Evolutionary conservation across 2,113 vertebrate species (phyloP).

Genomic region (Eubucco bourcierii): DNA sequence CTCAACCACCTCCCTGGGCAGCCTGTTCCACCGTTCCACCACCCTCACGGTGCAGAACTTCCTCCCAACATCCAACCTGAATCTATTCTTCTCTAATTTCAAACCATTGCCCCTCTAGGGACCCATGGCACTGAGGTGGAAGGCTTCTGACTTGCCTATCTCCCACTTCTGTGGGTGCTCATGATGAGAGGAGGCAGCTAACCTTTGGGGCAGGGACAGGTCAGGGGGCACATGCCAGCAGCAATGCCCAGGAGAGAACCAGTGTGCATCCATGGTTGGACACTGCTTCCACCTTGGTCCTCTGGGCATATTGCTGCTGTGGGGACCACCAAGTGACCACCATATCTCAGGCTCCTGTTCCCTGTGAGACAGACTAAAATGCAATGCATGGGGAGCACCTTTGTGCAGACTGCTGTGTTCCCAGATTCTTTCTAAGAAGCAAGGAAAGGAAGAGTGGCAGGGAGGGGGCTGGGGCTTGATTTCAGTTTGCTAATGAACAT

Average conservation of each 20-base stretch:
- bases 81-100: too few relatives aligned
- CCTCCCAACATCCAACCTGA: too few relatives aligned
- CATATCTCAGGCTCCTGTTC: rapidly evolving
- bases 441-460: not conserved
- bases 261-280: not conserved
- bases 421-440: not conserved
- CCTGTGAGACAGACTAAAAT: not conserved
- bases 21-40: too few relatives aligned
- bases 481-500: not conserved
- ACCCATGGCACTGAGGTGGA: not conserved
- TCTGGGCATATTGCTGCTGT: not conserved
- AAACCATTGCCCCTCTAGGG: not conserved
- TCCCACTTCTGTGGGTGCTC: not conserved
- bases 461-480: not conserved
- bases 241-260: not conserved
- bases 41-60: too few relatives aligned
- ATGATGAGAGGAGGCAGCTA: not conserved
- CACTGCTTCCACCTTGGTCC: not conserved
- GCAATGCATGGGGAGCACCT: not conserved
- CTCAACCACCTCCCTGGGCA: too few relatives aligned
- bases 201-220: rapidly evolving
- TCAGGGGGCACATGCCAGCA: not conserved
- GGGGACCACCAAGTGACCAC: not conserved
- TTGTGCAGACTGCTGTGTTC: not conserved
- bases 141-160: not conserved